These are phyloP conservation scores for Nasonovia ribisnigri DNA, from an alignment of 2,888 invertebrate genomes.

Conservation along the genomic window DNA sequence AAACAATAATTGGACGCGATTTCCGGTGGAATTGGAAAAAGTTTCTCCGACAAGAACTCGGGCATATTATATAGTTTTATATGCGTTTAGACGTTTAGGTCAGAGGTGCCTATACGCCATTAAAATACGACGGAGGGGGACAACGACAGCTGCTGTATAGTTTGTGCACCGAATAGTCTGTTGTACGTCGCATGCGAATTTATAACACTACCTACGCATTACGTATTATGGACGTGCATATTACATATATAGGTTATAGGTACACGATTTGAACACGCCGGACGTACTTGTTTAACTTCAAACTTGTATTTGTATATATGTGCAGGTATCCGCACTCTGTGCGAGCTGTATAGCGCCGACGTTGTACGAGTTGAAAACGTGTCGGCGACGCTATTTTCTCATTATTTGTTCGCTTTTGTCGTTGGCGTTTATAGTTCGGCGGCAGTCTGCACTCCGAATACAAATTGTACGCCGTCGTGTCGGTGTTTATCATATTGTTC, in stretches of 20 bases:
- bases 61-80: not conserved
- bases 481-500: not conserved
- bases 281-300: constrained; percentile 7
- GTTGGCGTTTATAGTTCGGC: not conserved
- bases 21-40: constrained; percentile 16
- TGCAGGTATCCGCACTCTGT: not conserved
- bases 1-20: constrained; percentile 26
- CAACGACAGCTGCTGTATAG: not conserved
- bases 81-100: not conserved
- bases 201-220: not conserved
- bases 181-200: not conserved
- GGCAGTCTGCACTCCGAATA: not conserved
- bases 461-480: not conserved
- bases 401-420: not conserved
- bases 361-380: not conserved
- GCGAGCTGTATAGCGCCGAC: not conserved
- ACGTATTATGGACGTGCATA: not conserved
- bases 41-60: not conserved
- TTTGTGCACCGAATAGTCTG: not conserved
- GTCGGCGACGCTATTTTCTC: not conserved
- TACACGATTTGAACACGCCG: not conserved
- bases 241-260: not conserved
- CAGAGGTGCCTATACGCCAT: not conserved
- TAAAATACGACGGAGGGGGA: not conserved
- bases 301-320: not conserved